Base-by-base conservation (phyloP, 1,140 invertebrate genomes). In the Drosophila equinoxialis region DNA sequence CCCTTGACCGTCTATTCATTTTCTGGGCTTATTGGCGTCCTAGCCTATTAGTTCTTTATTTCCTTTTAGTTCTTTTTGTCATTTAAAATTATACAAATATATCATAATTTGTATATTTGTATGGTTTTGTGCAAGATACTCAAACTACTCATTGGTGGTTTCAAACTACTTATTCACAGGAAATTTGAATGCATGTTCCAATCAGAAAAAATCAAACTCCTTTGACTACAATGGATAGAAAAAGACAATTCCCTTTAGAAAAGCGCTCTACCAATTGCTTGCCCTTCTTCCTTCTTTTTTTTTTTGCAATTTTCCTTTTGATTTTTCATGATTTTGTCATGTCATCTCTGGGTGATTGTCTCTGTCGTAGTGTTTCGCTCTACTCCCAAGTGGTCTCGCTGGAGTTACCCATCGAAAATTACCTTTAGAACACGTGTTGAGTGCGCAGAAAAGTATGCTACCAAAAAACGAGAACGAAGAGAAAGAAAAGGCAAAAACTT, bases 371-470 rank as follows among this genome's bases (percentile, higher is more conserved):
- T 42, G 11, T 17, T 51, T 14, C 51, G 33, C 65, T 30, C 41
- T 66, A 71, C 58, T 73, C 78, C 81, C 82, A 67, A 86, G 70
- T 81, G 82, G 67, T 39, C 57, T 59, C 17, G 3, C 64, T 76
- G 41, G 41, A 58, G 30, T 59, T 61, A 62, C 63, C 62, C 71
- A 51, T 70, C 71, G 60, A 45, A 82, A 82, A 76, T 71, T 82
- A 81, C 79, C 81, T 81, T 77, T 65, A 77, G 77, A 78, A 76
- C 77, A 87, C 83, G 84, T 87, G 83, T 87, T 87, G 83, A 86
- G 79, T 84, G 79, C 69, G 65, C 69, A 67, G 68, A 65, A 79
- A 77, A 78, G 76, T 75, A 78, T 78, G 76, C 72, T 71, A 78
- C 14, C 58, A 65, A 42, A 67, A 33, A 68, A 35, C 10, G 35